Base-by-base conservation (phyloP, 2,797 vertebrate genomes). In the Spinus olivaceus region DNA sequence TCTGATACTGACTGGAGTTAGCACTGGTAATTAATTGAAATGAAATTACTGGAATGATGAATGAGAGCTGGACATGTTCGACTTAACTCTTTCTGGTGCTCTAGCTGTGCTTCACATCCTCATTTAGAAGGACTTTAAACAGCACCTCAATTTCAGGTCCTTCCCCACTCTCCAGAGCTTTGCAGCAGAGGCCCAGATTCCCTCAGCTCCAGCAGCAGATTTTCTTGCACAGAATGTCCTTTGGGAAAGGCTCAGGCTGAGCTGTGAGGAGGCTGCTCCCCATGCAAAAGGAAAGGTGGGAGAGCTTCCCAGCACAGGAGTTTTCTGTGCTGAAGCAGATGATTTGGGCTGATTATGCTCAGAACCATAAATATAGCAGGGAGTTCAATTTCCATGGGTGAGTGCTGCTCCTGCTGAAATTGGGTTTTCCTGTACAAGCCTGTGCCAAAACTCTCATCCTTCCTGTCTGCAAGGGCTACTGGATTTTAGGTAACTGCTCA, bases 241-340 rank as follows among this genome's bases (percentile, higher is more conserved):
- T 35, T 67, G 51, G 41, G 84, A 44, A 30, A 25, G 59, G 39
- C 33, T 27, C 15, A 8, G 46, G 28, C 65, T 82, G 60, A 47
- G 46, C 28, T 23, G 1, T 12, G 44, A 80, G 74, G 24, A 41
- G 33, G 27, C 47, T 25, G 30, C 5, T 78, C 51, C 35, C 13
- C 20, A 1, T 9, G 37, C 44, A 59, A 44, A 30, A 60, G 28
- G 8, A 37, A 37, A 70, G 32, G 13, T 8, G 1, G 7, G 8
- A 5, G 67, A 50, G 10, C 21, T 81, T n/a, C 42, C 32, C n/a
- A 78, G 35, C 17, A 28, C 3, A 1, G 0, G 20, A 14, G 6
- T 49, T 33, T 78, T 49, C 69, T 78, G 15, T 81, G 57, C 73
- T 60, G 57, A 30, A 83, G 27, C 15, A 20, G 67, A 27, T 37